phyloP scores from a whole-genome alignment of 23 tunicate genomes.

The Oikopleura vanhoeffeni region DNA sequence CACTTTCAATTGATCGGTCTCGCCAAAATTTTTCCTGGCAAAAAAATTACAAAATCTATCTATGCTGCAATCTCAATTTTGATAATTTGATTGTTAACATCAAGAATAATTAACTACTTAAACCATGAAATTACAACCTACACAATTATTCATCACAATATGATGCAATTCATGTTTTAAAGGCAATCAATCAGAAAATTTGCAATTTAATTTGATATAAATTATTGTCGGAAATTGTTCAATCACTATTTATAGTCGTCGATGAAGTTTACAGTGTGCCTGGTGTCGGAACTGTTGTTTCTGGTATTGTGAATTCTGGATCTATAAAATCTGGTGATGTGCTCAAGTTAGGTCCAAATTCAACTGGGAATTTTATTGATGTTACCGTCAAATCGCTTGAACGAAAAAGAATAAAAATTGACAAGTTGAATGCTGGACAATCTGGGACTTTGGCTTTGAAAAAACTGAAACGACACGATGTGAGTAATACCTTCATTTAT shows the following conservation, averaged over 20 bases:
- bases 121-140: not conserved
- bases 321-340: slow-evolving; percentile 30
- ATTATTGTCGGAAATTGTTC: too few species aligned
- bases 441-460: not conserved
- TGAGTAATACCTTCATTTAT: too few species aligned
- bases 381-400: slow-evolving; percentile 58
- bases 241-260: too few species aligned
- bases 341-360: slow-evolving; percentile 61
- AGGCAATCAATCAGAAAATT: too few species aligned
- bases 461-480: not conserved
- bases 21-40: too few species aligned
- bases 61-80: too few species aligned
- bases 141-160: too few species aligned
- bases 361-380: slow-evolving; percentile 36
- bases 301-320: slow-evolving; percentile 45
- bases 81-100: too few species aligned
- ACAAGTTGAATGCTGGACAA: not conserved
- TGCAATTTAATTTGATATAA: too few species aligned
- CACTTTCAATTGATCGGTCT: too few species aligned
- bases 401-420: slow-evolving; percentile 45
- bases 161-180: too few species aligned
- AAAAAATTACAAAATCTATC: too few species aligned
- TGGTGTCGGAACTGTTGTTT: slow-evolving; percentile 92
- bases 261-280: slow-evolving; percentile 69
- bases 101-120: not conserved